Evolutionary conservation across 2,113 vertebrate genomes (phyloP).

Genomic region (Eptesicus fuscus): DNA sequence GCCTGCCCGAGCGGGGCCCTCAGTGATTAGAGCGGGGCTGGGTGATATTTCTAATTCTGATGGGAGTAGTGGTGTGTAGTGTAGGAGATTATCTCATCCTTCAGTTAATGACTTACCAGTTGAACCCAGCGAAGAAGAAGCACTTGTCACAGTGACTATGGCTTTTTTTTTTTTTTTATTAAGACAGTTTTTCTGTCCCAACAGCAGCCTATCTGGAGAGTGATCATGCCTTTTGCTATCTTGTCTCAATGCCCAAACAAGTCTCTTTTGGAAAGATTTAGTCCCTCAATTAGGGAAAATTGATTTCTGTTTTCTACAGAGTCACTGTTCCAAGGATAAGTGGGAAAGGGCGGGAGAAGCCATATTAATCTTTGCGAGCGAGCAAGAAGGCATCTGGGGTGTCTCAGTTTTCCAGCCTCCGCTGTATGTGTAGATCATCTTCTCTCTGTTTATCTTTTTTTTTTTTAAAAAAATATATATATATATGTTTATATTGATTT

Average conservation of each 20-base stretch:
- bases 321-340: constrained; percentile 71
- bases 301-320: constrained; percentile 74
- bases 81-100: neutral
- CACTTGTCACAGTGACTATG: constrained; percentile 20
- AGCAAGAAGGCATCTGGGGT: constrained; percentile 17
- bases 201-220: constrained; percentile 29
- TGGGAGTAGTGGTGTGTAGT: constrained; percentile 18
- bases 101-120: neutral
- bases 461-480: neutral
- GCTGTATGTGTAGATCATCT: neutral
- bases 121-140: constrained; percentile 17
- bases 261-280: constrained; percentile 74
- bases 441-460: constrained; percentile 42
- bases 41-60: constrained; percentile 2
- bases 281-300: constrained; percentile 78
- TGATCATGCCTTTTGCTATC: constrained; percentile 62
- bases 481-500: too few species aligned
- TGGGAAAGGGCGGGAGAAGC: constrained; percentile 57
- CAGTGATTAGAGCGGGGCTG: neutral
- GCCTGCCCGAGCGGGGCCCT: neutral
- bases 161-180: constrained; percentile 42
- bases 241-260: constrained; percentile 62
- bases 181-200: neutral
- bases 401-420: constrained; percentile 11
- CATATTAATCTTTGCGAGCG: constrained; percentile 31